Evolutionary conservation across 2,113 vertebrate species (phyloP).

Genomic region (Pterocles burchelli): DNA sequence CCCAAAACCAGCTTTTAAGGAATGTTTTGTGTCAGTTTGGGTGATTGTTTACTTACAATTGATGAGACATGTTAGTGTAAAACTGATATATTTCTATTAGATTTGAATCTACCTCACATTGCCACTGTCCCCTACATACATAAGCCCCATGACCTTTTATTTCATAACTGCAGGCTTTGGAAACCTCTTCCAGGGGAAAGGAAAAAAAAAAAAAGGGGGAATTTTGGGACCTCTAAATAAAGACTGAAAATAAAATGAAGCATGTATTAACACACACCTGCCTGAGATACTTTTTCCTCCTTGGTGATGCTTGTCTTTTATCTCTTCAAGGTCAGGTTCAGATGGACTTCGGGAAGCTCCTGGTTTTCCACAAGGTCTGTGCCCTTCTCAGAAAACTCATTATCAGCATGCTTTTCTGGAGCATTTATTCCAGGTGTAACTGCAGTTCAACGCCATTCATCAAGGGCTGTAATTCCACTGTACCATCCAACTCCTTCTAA

Average conservation of each 20-base stretch:
- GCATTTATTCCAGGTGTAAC: background rate
- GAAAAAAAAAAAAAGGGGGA: background rate
- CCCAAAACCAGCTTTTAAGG: background rate
- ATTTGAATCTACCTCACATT: background rate
- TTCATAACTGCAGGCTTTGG: too few species aligned
- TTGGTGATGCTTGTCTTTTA: background rate
- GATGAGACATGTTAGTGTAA: background rate
- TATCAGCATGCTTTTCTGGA: background rate
- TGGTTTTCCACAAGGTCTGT: background rate
- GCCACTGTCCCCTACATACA: background rate
- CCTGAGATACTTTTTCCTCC: background rate
- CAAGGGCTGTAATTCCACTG: background rate
- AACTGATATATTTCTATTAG: background rate
- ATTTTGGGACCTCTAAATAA: background rate
- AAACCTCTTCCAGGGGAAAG: background rate
- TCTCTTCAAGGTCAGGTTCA: background rate
- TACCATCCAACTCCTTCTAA: background rate
- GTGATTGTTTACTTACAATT: background rate
- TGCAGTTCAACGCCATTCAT: background rate
- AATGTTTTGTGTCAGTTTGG: background rate
- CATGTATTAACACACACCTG: conserved; percentile 28
- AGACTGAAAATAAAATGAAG: background rate
- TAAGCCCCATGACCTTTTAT: background rate
- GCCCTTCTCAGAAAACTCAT: background rate
- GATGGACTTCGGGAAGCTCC: background rate